A percentile compares a stretch with the other conserved stretches of the same genome.
These are phyloP conservation scores for Melanogrammus aeglefinus DNA, from an alignment of 2,797 vertebrate genomes.

Conservation along the genomic window DNA sequence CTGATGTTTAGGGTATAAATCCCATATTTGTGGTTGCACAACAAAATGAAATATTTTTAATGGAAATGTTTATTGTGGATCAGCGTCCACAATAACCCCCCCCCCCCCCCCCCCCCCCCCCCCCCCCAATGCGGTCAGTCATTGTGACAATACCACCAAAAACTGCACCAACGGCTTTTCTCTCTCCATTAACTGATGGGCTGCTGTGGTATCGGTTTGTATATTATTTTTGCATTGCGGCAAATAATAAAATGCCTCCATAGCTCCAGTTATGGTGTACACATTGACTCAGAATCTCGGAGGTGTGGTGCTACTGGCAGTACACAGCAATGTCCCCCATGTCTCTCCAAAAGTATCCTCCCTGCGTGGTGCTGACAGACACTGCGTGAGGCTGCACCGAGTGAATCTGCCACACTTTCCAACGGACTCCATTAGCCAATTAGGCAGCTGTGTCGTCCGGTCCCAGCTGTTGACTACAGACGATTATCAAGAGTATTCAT, in stretches of 20 bases:
- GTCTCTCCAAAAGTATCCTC: constrained; percentile 30
- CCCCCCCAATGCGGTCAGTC: not conserved
- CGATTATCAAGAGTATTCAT: constrained; percentile 54
- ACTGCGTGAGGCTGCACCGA: constrained; percentile 46
- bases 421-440: constrained; percentile 62
- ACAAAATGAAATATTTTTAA: not conserved
- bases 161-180: not conserved
- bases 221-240: not conserved
- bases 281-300: not conserved
- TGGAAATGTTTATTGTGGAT: not conserved
- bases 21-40: not conserved
- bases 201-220: not conserved
- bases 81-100: too few relatives aligned
- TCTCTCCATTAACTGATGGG: not conserved
- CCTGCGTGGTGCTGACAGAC: constrained; percentile 46
- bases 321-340: constrained; percentile 26
- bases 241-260: not conserved
- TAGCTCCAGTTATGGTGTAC: not conserved
- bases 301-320: constrained; percentile 32
- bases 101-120: not conserved
- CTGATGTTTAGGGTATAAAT: not conserved
- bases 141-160: not conserved
- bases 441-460: constrained; percentile 53
- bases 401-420: constrained; percentile 54
- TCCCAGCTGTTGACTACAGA: constrained; percentile 59